phyloP scores from a whole-genome alignment of 2,797 vertebrate species.

The Acanthopagrus latus region DNA sequence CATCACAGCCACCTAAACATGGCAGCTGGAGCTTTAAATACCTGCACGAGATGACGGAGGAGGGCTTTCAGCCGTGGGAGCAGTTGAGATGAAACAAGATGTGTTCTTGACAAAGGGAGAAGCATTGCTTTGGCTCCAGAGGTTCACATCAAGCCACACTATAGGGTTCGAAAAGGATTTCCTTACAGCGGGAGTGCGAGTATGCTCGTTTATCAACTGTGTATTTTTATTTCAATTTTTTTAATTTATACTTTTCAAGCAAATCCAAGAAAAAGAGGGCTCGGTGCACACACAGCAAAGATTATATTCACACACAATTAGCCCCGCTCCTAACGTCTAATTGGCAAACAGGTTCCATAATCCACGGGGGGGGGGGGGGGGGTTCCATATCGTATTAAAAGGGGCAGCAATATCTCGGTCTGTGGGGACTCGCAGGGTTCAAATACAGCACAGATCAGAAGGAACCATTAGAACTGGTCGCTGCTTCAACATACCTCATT shows the following conservation, averaged over 20 bases:
- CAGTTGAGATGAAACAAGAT: slow-evolving; percentile 31
- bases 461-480: too few relatives aligned
- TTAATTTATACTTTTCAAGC: background rate
- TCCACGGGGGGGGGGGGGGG: too few relatives aligned
- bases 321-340: background rate
- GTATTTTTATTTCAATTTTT: background rate
- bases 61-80: slow-evolving; percentile 23
- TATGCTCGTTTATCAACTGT: background rate
- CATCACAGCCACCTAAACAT: slow-evolving; percentile 67
- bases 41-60: slow-evolving; percentile 22
- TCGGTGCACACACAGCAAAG: background rate
- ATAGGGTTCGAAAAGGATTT: background rate
- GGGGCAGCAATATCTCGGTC: too few relatives aligned
- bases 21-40: slow-evolving; percentile 71
- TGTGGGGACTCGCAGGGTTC: too few relatives aligned
- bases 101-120: slow-evolving; percentile 13
- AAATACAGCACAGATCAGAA: too few relatives aligned
- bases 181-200: background rate
- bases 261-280: background rate
- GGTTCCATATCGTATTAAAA: background rate
- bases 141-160: background rate
- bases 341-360: background rate
- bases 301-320: background rate
- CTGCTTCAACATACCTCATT: too few relatives aligned
- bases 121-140: background rate